These are phyloP conservation scores for Neolamprologus sp. DNA, from an alignment of 2,113 vertebrate genomes.

Conservation along the genomic window DNA sequence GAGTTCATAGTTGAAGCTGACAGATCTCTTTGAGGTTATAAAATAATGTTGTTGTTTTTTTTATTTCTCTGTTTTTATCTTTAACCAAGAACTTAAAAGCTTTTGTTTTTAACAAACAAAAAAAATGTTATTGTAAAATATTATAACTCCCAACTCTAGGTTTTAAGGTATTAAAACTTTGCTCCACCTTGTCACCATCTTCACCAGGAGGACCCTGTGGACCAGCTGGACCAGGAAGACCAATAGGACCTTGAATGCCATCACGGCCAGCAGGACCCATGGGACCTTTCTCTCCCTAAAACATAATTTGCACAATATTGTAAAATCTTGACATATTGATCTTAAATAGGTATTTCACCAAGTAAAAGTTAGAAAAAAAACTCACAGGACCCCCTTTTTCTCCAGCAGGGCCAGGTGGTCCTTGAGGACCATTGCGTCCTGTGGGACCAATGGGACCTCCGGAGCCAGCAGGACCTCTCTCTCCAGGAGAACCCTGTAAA, in stretches of 20 bases:
- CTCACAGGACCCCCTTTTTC: constrained; percentile 95
- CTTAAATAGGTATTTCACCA: not conserved
- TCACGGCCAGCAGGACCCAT: constrained; percentile 92
- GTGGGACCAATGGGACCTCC: constrained; percentile 92
- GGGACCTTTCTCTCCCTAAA: constrained; percentile 94
- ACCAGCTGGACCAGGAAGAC: constrained; percentile 90
- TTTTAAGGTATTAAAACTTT: not conserved
- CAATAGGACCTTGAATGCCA: constrained; percentile 94
- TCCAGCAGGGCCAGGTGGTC: constrained; percentile 90
- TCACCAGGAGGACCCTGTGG: constrained; percentile 96
- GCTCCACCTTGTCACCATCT: constrained; percentile 92
- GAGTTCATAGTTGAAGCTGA: not conserved
- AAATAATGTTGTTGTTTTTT: not conserved
- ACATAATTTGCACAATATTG: not conserved
- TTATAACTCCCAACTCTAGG: not conserved
- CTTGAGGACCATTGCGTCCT: constrained; percentile 91
- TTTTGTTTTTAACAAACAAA: not conserved
- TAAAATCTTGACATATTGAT: not conserved
- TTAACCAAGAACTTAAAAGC: not conserved
- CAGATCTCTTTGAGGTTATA: not conserved
- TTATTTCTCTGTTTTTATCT: not conserved
- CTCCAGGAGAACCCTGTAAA: constrained; percentile 89
- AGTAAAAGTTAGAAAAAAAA: not conserved
- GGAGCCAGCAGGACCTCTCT: constrained; percentile 87
- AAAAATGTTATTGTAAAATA: not conserved